These are phyloP conservation scores for Anticlea derivata DNA, from an alignment of 2,888 invertebrate genomes.

Conservation along the genomic window DNA sequence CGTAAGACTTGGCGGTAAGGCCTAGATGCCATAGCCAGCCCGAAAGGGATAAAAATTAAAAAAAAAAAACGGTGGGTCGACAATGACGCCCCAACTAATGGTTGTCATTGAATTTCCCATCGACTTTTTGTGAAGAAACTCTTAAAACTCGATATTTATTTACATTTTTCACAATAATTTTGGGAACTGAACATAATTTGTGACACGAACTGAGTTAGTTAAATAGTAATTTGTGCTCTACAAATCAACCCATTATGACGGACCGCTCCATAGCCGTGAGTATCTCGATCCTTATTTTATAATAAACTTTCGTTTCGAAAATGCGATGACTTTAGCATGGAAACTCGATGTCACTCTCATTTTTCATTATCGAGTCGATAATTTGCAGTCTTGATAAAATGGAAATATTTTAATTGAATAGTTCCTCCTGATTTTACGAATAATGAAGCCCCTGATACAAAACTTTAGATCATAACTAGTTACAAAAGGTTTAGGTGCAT, in stretches of 20 bases:
- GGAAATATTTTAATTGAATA: too few relatives aligned
- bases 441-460: too few relatives aligned
- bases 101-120: conserved; percentile 50
- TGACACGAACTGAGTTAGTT: too few relatives aligned
- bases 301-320: conserved; percentile 26
- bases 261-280: conserved; percentile 73
- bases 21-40: too few relatives aligned
- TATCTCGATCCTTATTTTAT: conserved; percentile 30
- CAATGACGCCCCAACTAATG: conserved; percentile 70
- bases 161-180: background rate
- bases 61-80: too few relatives aligned
- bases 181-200: conserved; percentile 37
- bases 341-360: conserved; percentile 42
- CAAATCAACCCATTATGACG: conserved; percentile 48
- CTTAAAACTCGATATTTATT: background rate
- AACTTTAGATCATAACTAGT: too few relatives aligned
- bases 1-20: too few relatives aligned
- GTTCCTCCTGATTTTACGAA: too few relatives aligned
- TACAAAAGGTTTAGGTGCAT: too few relatives aligned
- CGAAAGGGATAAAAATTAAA: too few relatives aligned
- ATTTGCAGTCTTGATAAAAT: too few relatives aligned
- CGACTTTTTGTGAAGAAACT: conserved; percentile 47
- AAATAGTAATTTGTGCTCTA: background rate
- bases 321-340: conserved; percentile 39
- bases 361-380: conserved; percentile 14